phyloP scores from a whole-genome alignment of 2,888 invertebrate genomes.

The Aromia moschata region DNA sequence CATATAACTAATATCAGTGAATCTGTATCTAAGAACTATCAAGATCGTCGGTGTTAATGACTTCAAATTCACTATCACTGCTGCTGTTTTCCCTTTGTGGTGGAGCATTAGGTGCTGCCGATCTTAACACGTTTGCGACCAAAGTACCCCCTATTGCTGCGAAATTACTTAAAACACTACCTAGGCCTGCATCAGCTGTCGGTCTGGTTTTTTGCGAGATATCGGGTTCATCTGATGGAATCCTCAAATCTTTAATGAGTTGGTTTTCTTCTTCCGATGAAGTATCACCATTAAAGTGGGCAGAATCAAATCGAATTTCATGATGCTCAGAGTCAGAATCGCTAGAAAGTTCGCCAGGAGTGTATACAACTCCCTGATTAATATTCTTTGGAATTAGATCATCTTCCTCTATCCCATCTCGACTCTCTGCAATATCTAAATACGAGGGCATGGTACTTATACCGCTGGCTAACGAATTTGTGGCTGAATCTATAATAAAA shows the following conservation, averaged over 20 bases:
- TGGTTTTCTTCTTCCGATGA: conserved; percentile 59
- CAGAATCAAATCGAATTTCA: conserved; percentile 60
- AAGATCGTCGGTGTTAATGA: conserved; percentile 55
- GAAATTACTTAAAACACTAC: conserved; percentile 36
- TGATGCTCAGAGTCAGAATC: conserved; percentile 58
- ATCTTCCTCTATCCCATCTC: conserved; percentile 58
- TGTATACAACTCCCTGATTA: conserved; percentile 31
- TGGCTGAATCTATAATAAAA: conserved; percentile 54
- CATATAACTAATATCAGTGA: conserved; percentile 26
- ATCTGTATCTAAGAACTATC: neutral
- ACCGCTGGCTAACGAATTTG: conserved; percentile 57
- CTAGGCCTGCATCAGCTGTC: conserved; percentile 17
- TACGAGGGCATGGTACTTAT: conserved; percentile 60
- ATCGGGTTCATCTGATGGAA: conserved; percentile 28
- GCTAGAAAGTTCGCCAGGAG: conserved; percentile 53
- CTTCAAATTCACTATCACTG: conserved; percentile 60
- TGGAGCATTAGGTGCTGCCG: conserved; percentile 28
- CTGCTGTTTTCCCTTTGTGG: conserved; percentile 41
- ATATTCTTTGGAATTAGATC: conserved; percentile 52
- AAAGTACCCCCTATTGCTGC: conserved; percentile 37
- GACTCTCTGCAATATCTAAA: conserved; percentile 56
- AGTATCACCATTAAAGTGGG: conserved; percentile 61
- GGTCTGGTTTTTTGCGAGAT: neutral
- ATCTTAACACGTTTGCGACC: conserved; percentile 40
- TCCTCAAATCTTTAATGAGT: conserved; percentile 54